Percentiles rank a stretch among this genome's conserved stretches.
Evolutionary conservation across 2,888 invertebrate species (phyloP).

Genomic region (Mythimna lalbum): DNA sequence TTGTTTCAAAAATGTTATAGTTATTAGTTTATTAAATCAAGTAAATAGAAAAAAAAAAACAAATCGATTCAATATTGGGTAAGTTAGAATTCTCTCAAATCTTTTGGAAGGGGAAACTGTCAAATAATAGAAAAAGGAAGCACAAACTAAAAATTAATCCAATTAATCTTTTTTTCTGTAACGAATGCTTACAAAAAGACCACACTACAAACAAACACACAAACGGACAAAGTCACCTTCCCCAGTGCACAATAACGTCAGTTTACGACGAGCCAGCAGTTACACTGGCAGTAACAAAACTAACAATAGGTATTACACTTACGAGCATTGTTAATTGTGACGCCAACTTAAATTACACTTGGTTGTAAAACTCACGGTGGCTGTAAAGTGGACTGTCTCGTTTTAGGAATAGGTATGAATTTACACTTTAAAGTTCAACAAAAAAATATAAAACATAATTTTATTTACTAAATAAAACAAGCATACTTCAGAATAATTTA

Average conservation of each 20-base stretch:
- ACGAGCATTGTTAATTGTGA: constrained; percentile 59
- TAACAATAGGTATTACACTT: constrained; percentile 59
- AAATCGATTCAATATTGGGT: no score
- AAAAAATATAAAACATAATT: no score
- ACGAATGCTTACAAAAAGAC: constrained; percentile 1
- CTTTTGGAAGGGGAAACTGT: no score
- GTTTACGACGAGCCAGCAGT: constrained; percentile 43
- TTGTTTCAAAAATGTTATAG: no score
- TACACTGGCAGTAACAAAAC: constrained; percentile 40
- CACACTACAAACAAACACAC: constrained; percentile 11
- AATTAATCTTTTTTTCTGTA: no score
- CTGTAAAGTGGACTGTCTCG: constrained; percentile 38
- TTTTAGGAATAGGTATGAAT: constrained; percentile 18
- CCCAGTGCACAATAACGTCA: constrained; percentile 46
- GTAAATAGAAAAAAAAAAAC: no score
- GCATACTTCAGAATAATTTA: no score
- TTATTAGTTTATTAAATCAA: no score
- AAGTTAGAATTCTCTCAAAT: no score
- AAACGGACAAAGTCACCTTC: constrained; percentile 46
- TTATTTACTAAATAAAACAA: no score
- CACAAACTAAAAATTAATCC: no score
- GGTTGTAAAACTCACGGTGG: constrained; percentile 64
- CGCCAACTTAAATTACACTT: constrained; percentile 70
- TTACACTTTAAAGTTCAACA: constrained; percentile 1
- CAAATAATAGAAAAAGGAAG: no score